Evolutionary conservation across 2,888 invertebrate species (phyloP).

Genomic region (Microplitis deprimator): DNA sequence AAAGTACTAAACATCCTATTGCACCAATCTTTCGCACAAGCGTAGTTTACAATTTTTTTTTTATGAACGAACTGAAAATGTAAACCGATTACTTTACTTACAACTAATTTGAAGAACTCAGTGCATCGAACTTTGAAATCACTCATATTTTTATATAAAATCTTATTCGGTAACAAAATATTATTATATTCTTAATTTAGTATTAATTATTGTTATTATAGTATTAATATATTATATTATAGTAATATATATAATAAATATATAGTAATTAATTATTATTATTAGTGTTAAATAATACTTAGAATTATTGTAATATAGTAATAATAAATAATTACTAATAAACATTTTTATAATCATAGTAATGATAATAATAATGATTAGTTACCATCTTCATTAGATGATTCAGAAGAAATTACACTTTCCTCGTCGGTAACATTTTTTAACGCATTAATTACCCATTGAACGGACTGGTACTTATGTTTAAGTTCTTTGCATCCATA

Average conservation of each 20-base stretch:
- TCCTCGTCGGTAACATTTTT: background rate
- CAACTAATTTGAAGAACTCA: background rate
- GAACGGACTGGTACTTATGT: conserved; percentile 7
- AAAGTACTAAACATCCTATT: background rate
- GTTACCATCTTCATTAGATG: background rate
- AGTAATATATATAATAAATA: too few relatives aligned
- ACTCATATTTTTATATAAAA: background rate
- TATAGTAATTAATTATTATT: too few relatives aligned
- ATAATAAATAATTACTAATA: too few relatives aligned
- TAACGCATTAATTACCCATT: background rate
- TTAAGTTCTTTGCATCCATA: conserved; percentile 15
- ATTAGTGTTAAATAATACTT: too few relatives aligned
- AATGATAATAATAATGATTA: background rate
- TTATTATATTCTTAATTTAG: too few relatives aligned
- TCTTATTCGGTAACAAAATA: background rate
- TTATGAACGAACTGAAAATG: conserved; percentile 15
- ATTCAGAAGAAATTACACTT: background rate
- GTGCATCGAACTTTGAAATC: background rate
- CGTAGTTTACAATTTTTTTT: background rate
- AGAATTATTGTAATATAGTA: too few relatives aligned
- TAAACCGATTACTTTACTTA: background rate
- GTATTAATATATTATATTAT: too few relatives aligned
- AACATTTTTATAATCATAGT: too few relatives aligned
- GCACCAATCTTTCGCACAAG: background rate
- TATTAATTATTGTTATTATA: background rate